A percentile compares a stretch with the other conserved stretches of the same genome.
Evolutionary conservation across 1,140 invertebrate species (phyloP).

Genomic region (Euglossa dilemma): DNA sequence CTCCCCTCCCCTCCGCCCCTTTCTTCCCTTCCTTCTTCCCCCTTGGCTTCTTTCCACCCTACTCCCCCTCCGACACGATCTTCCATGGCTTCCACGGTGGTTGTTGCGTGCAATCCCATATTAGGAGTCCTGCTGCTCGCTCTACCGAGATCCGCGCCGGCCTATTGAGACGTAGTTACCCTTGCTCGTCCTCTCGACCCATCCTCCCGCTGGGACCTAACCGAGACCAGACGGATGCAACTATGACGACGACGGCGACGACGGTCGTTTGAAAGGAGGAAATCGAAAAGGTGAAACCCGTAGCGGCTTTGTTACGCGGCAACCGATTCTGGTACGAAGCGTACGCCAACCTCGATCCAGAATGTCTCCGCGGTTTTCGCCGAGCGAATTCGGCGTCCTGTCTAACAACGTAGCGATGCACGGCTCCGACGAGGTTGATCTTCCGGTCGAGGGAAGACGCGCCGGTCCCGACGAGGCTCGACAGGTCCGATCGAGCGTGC

Average conservation of each 20-base stretch:
- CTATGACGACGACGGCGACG: not conserved
- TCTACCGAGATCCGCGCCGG: constrained; percentile 54
- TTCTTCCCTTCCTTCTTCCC: constrained; percentile 2
- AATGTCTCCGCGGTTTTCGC: too few relatives aligned
- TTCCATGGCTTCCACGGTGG: constrained; percentile 42
- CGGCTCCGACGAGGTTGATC: too few relatives aligned
- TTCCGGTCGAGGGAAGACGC: too few relatives aligned
- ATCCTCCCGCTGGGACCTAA: constrained; percentile 48
- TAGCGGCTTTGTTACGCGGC: constrained; percentile 10
- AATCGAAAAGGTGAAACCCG: constrained; percentile 30
- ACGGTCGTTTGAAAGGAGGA: not conserved
- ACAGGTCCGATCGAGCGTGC: too few relatives aligned
- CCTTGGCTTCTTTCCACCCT: not conserved
- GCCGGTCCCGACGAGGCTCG: too few relatives aligned
- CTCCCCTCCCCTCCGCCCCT: constrained; percentile 11
- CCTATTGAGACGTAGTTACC: constrained; percentile 69
- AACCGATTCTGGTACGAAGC: not conserved
- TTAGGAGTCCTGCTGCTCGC: constrained; percentile 59
- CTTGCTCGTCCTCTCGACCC: constrained; percentile 57
- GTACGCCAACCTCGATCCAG: not conserved
- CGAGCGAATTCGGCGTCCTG: too few relatives aligned
- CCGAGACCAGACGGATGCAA: constrained; percentile 24
- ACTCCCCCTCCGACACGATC: not conserved
- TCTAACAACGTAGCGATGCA: too few relatives aligned
- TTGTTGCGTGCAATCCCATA: constrained; percentile 66